A percentile compares a stretch with the other conserved stretches of the same genome.
These are phyloP conservation scores for Diadumene lineata DNA, from an alignment of 92 coral and sea anemone species.

Conservation along the genomic window DNA sequence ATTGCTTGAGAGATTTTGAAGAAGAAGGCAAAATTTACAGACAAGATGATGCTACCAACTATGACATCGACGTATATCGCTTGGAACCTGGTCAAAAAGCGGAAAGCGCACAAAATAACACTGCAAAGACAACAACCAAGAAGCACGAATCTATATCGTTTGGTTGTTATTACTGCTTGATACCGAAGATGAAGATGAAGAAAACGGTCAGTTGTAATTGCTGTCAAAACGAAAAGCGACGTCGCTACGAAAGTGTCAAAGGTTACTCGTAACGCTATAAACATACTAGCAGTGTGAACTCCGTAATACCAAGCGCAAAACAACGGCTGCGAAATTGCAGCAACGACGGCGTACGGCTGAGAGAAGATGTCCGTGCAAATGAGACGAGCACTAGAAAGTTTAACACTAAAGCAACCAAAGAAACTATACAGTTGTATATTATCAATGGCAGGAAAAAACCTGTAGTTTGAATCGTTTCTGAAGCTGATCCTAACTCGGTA, in stretches of 20 bases:
- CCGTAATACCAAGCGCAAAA: constrained; percentile 2
- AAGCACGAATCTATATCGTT: background rate
- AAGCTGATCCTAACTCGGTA: background rate
- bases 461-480: background rate
- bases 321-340: constrained; percentile 6
- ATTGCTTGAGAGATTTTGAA: constrained; percentile 10
- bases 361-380: background rate
- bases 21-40: constrained; percentile 1
- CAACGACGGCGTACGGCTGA: constrained; percentile 5
- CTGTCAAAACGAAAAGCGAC: constrained; percentile 2
- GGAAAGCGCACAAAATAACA: background rate
- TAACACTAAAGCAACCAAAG: background rate
- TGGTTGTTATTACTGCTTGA: constrained; percentile 10
- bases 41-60: background rate
- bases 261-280: background rate
- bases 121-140: background rate
- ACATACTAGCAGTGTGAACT: background rate
- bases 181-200: constrained; percentile 7
- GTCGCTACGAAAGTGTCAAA: background rate
- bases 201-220: constrained; percentile 14
- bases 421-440: background rate
- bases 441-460: background rate
- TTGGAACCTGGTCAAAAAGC: background rate
- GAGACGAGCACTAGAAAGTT: background rate
- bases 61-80: background rate